These are phyloP conservation scores for Piprites chloris DNA, from an alignment of 2,113 vertebrate genomes.

Conservation along the genomic window DNA sequence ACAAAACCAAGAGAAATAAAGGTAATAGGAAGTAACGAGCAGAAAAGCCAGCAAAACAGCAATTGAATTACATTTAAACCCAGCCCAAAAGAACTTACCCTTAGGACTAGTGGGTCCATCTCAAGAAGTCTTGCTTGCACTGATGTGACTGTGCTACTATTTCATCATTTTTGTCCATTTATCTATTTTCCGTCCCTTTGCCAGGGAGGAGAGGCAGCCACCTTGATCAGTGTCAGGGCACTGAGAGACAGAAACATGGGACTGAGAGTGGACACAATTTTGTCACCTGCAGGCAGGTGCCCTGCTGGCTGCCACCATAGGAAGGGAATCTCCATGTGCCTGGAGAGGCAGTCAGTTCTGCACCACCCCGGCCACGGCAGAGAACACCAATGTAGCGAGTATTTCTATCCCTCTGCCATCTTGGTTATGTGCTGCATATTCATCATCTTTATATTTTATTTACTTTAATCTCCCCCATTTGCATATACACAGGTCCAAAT, in stretches of 20 bases:
- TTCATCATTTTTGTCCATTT: not conserved
- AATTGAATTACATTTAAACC: not conserved
- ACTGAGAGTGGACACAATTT: fast-evolving
- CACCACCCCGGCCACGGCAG: fast-evolving
- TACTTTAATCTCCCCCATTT: slow-evolving; percentile 62
- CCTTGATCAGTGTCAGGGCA: not conserved
- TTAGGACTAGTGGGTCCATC: not conserved
- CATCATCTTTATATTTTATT: slow-evolving; percentile 52
- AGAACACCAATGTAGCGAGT: not conserved
- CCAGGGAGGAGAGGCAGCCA: not conserved
- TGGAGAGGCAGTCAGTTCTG: not conserved
- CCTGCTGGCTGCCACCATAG: fast-evolving
- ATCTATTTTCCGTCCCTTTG: not conserved
- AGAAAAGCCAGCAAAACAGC: not conserved
- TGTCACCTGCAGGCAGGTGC: not conserved
- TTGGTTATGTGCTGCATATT: not conserved
- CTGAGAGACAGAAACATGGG: not conserved
- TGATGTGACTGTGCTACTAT: not conserved
- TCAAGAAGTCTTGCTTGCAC: not conserved
- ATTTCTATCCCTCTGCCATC: slow-evolving; percentile 6
- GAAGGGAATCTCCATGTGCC: not conserved
- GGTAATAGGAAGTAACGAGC: not conserved
- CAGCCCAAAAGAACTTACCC: not conserved
- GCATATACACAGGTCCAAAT: slow-evolving; percentile 52
- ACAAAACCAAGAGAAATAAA: not conserved